These are phyloP conservation scores for Lycaena phlaeas DNA, from an alignment of 2,888 invertebrate species.

Conservation along the genomic window DNA sequence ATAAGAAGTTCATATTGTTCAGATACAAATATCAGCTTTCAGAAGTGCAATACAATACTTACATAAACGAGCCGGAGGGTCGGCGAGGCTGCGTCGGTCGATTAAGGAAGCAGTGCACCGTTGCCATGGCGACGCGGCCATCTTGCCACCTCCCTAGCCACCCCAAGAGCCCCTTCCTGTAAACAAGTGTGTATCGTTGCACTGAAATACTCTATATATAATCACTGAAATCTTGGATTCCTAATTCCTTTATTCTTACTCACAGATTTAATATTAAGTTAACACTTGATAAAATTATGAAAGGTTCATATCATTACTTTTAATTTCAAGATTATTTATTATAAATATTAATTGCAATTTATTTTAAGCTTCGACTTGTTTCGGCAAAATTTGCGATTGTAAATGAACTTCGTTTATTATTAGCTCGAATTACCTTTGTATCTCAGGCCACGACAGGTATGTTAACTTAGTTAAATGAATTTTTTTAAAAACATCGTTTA, in stretches of 20 bases:
- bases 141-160: slow-evolving; percentile 51
- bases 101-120: slow-evolving; percentile 72
- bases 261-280: too few relatives aligned
- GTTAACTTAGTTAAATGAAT: too few relatives aligned
- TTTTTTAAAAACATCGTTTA: too few relatives aligned
- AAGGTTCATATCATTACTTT: too few relatives aligned
- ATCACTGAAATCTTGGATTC: slow-evolving; percentile 8
- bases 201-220: slow-evolving; percentile 40
- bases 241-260: background rate
- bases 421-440: too few relatives aligned
- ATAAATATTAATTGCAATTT: too few relatives aligned
- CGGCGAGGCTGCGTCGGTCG: slow-evolving; percentile 61
- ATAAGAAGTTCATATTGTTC: slow-evolving; percentile 23
- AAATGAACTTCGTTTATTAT: too few relatives aligned
- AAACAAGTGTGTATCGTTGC: slow-evolving; percentile 69
- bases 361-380: too few relatives aligned
- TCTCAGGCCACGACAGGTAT: too few relatives aligned
- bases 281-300: too few relatives aligned
- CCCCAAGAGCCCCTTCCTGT: slow-evolving; percentile 44
- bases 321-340: too few relatives aligned
- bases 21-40: slow-evolving; percentile 22
- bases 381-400: too few relatives aligned
- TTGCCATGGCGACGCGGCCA: slow-evolving; percentile 68
- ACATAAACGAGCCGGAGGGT: slow-evolving; percentile 55
- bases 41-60: slow-evolving; percentile 66